phyloP scores from a whole-genome alignment of 2,113 vertebrate genomes.

The Myiozetetes cayanensis region DNA sequence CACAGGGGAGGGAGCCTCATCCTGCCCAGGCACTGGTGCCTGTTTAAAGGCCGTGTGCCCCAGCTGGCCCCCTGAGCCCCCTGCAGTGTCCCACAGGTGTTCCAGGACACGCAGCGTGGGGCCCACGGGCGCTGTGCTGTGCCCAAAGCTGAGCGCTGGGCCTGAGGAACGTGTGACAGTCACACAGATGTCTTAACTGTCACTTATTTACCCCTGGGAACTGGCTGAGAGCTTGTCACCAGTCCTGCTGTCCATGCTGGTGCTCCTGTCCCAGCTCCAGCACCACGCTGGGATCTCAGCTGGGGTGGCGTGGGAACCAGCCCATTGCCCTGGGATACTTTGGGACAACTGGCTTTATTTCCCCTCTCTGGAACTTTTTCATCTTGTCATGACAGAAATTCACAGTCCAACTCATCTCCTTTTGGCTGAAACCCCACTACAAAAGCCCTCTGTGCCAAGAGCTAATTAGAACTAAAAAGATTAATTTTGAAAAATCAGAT shows the following conservation, averaged over 20 bases:
- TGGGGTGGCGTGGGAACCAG: accelerated
- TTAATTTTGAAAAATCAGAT: not conserved
- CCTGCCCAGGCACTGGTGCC: accelerated
- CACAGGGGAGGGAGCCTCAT: accelerated
- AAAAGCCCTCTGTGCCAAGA: not conserved
- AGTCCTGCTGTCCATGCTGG: accelerated
- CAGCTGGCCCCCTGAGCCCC: accelerated
- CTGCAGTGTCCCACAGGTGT: accelerated
- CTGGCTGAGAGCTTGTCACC: not conserved
- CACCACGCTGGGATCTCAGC: accelerated
- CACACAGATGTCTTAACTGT: accelerated
- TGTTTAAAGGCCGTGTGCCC: too few species aligned
- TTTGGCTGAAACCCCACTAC: not conserved
- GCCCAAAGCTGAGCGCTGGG: accelerated
- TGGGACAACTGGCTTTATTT: accelerated
- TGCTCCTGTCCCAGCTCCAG: not conserved
- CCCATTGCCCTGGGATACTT: not conserved
- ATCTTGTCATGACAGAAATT: not conserved
- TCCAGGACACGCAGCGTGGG: accelerated
- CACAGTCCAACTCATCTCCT: not conserved
- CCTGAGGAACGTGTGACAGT: accelerated
- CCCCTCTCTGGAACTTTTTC: not conserved
- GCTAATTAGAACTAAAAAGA: not conserved
- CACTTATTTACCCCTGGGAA: accelerated
- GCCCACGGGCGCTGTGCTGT: not conserved